Percentiles rank a stretch among this genome's conserved stretches.
These are phyloP conservation scores for Pogonophryne albipinna DNA, from an alignment of 2,797 vertebrate genomes.

Conservation along the genomic window DNA sequence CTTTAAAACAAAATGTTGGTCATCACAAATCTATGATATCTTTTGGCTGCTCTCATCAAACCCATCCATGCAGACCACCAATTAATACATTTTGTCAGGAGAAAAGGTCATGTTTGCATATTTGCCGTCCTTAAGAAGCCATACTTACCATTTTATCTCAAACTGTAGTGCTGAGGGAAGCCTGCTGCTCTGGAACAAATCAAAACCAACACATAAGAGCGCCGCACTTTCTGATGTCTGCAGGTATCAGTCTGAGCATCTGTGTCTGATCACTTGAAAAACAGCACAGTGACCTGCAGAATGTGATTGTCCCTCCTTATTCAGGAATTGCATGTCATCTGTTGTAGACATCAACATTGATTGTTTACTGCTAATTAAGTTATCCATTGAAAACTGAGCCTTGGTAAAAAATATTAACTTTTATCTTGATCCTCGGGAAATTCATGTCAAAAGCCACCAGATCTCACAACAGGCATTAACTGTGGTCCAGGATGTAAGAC, in stretches of 20 bases:
- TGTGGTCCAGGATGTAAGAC: constrained; percentile 21
- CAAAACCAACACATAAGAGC: constrained; percentile 36
- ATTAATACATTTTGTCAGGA: constrained; percentile 71
- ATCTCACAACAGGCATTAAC: constrained; percentile 26
- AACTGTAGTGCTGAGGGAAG: constrained; percentile 7
- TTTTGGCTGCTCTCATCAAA: constrained; percentile 51
- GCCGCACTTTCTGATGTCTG: constrained; percentile 31
- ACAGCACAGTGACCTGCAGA: constrained; percentile 5
- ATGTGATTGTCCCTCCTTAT: neutral
- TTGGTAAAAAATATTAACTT: constrained; percentile 20
- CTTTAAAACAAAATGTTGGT: constrained; percentile 24
- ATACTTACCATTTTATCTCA: constrained; percentile 34
- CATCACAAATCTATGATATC: constrained; percentile 57
- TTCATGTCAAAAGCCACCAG: neutral
- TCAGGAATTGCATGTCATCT: constrained; percentile 4
- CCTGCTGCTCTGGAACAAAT: constrained; percentile 63
- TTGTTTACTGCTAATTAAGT: constrained; percentile 29
- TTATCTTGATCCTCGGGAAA: constrained; percentile 17
- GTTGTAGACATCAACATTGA: constrained; percentile 8
- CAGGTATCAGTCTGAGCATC: constrained; percentile 19
- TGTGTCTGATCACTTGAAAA: constrained; percentile 40
- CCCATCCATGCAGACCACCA: constrained; percentile 52
- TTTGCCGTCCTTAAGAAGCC: constrained; percentile 36
- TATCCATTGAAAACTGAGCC: neutral
- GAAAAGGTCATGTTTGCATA: constrained; percentile 79